Percentiles rank a stretch among this genome's conserved stretches.
These are phyloP conservation scores for Drosophila pectinifera DNA, from an alignment of 1,140 invertebrate genomes.

Conservation along the genomic window DNA sequence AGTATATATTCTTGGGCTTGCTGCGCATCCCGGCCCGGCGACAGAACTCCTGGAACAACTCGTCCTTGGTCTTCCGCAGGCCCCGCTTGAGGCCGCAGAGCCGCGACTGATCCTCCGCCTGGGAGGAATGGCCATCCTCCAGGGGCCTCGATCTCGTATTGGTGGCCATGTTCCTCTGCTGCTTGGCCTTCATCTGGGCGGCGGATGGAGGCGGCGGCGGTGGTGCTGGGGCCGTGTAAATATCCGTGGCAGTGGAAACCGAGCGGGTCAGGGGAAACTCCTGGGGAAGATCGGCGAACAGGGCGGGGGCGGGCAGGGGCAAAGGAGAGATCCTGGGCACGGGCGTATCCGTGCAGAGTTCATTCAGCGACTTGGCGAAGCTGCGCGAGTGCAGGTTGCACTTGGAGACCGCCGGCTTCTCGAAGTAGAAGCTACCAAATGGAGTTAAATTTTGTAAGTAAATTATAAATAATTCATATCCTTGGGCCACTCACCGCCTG, in stretches of 20 bases:
- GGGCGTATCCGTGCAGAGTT: conserved; percentile 71
- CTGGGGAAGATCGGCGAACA: conserved; percentile 73
- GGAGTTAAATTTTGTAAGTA: not conserved
- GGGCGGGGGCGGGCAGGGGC: conserved; percentile 26
- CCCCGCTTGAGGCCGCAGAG: conserved; percentile 76
- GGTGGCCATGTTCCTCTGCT: conserved; percentile 61
- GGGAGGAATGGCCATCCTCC: not conserved
- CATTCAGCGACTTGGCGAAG: conserved; percentile 81
- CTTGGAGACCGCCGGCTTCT: conserved; percentile 73
- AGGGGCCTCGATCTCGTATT: conserved; percentile 45
- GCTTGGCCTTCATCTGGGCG: conserved; percentile 29
- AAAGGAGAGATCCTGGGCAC: conserved; percentile 11
- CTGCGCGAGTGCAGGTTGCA: conserved; percentile 79
- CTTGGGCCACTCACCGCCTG: conserved; percentile 41
- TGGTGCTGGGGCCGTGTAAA: conserved; percentile 45
- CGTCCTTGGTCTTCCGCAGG: conserved; percentile 80
- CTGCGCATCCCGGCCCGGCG: conserved; percentile 70
- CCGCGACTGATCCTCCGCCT: conserved; percentile 38
- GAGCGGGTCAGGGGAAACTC: conserved; percentile 83
- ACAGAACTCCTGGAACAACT: conserved; percentile 81
- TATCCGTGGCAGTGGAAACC: conserved; percentile 82
- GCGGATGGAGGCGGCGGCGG: not conserved
- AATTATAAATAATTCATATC: too few species aligned
- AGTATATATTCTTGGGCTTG: conserved; percentile 82
- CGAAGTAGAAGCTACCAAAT: conserved; percentile 72